phyloP scores from a whole-genome alignment of 2,797 vertebrate genomes.

The Semaprochilodus insignis region DNA sequence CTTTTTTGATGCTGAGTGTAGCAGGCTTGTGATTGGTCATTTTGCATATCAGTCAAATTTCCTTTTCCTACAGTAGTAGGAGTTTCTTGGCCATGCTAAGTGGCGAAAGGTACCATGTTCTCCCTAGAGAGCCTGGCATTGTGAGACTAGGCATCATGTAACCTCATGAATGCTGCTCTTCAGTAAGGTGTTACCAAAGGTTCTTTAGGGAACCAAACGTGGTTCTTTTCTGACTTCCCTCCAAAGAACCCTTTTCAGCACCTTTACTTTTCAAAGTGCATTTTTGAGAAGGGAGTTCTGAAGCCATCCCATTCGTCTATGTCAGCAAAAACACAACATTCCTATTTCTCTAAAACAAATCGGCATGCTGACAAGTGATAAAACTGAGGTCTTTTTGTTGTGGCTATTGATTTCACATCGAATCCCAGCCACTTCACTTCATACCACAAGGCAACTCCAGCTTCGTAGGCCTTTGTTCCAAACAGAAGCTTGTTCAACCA shows the following conservation, averaged over 20 bases:
- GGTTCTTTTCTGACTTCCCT: background rate
- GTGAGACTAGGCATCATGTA: no score
- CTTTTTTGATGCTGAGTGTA: no score
- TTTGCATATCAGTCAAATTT: no score
- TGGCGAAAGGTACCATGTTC: no score
- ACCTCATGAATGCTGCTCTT: background rate
- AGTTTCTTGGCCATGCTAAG: no score
- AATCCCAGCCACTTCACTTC: conserved; percentile 61
- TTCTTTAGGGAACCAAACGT: background rate
- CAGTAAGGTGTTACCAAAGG: background rate
- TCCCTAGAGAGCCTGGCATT: no score
- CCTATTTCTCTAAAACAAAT: conserved; percentile 64
- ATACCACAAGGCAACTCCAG: conserved; percentile 54
- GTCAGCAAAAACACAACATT: conserved; percentile 46
- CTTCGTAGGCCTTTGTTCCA: conserved; percentile 66
- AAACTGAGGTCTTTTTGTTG: conserved; percentile 67
- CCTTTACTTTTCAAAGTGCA: background rate
- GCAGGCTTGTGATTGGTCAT: no score
- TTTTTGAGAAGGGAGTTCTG: conserved; percentile 10
- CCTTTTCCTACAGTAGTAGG: no score
- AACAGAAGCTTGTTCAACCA: conserved; percentile 68
- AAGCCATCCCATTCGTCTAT: conserved; percentile 32
- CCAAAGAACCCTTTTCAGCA: background rate
- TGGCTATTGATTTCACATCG: conserved; percentile 71
- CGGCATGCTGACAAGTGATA: conserved; percentile 62